Conservation (phyloP, 2,113 vertebrate species). For the Anser cygnoides region DNA sequence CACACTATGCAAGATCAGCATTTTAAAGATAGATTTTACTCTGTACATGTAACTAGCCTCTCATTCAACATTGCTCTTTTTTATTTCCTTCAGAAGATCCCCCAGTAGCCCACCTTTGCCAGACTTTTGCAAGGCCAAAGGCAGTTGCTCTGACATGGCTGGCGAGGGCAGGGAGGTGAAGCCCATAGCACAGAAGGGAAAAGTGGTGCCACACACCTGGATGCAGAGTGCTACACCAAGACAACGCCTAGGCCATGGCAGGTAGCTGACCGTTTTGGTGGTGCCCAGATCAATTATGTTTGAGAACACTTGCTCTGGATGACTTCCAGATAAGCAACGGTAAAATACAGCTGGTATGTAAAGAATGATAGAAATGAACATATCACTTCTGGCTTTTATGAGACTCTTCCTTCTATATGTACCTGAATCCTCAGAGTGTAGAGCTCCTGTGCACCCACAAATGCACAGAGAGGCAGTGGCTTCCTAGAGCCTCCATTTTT, state of each 20-base stretch:
- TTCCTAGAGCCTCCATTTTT: background rate
- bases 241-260: rapidly evolving
- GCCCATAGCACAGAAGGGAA: rapidly evolving
- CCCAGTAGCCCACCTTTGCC: background rate
- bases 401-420: background rate
- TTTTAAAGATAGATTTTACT: background rate
- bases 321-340: background rate
- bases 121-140: background rate
- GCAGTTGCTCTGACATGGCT: background rate
- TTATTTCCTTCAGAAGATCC: background rate
- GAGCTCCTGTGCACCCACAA: background rate
- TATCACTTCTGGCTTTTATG: background rate
- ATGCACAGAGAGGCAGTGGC: background rate
- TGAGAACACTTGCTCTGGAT: rapidly evolving
- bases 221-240: background rate
- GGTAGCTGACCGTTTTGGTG: background rate
- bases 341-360: background rate
- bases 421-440: background rate
- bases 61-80: background rate
- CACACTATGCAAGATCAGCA: background rate
- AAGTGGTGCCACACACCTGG: background rate
- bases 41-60: background rate
- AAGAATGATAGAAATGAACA: background rate
- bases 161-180: rapidly evolving
- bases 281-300: background rate